Conservation (phyloP, 2,113 vertebrate genomes). For the Tachycineta bicolor region DNA sequence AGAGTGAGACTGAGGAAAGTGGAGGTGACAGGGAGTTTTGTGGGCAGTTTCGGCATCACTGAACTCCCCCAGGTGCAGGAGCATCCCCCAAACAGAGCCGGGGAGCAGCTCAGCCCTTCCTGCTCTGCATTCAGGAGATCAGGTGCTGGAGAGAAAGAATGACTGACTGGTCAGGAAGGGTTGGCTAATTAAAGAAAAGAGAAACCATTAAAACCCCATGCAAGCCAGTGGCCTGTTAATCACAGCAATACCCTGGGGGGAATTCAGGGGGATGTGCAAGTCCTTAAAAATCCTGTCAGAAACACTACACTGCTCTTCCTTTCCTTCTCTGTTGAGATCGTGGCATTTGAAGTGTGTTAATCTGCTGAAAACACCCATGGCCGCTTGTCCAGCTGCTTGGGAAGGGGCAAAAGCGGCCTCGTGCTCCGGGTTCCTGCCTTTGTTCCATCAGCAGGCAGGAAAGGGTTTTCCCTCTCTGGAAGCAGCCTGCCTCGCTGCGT, state of each 20-base stretch:
- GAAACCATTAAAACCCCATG: not conserved
- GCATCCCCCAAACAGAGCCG: not conserved
- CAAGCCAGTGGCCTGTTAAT: not conserved
- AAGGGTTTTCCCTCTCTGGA: not conserved
- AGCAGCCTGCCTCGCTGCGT: not conserved
- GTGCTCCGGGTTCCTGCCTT: not conserved
- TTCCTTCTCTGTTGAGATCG: not conserved
- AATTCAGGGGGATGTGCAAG: not conserved
- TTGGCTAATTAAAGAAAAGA: not conserved
- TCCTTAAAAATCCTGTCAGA: not conserved
- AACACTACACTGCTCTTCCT: accelerated
- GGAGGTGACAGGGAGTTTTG: not conserved
- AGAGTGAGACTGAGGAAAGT: not conserved
- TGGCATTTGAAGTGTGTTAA: not conserved
- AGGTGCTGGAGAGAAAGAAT: not conserved
- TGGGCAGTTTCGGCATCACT: not conserved
- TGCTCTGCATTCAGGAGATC: not conserved
- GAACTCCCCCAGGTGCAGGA: not conserved
- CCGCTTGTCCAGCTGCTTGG: accelerated
- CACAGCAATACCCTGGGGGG: not conserved
- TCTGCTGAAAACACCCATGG: not conserved
- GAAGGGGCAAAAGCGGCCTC: accelerated
- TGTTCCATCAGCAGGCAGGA: not conserved
- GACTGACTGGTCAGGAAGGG: not conserved
- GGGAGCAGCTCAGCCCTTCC: not conserved